Conservation (phyloP, 2,888 invertebrate species). For the Blera fallax region DNA sequence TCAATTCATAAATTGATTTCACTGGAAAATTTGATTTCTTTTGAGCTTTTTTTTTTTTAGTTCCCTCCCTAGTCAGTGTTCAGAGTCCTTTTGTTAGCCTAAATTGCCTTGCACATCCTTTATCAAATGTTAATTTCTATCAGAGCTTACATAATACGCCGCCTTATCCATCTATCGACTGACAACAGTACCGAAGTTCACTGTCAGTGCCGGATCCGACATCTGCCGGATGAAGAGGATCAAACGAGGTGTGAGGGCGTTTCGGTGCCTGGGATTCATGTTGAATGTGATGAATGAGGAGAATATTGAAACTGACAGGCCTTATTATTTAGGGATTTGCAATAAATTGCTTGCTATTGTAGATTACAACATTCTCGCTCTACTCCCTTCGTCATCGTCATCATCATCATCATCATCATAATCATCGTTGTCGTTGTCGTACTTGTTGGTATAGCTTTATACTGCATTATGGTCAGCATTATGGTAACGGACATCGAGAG, state of each 20-base stretch:
- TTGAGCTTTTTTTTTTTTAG: slow-evolving; percentile 20
- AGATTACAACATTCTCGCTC: slow-evolving; percentile 47
- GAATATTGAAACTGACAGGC: slow-evolving; percentile 74
- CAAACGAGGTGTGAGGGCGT: slow-evolving; percentile 59
- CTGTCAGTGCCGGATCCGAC: slow-evolving; percentile 48
- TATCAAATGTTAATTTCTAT: slow-evolving; percentile 50
- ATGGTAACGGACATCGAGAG: neutral
- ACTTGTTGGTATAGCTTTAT: neutral
- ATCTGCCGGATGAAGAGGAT: slow-evolving; percentile 41
- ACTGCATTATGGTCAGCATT: slow-evolving; percentile 10
- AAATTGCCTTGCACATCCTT: slow-evolving; percentile 46
- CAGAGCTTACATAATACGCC: slow-evolving; percentile 34
- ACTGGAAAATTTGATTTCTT: slow-evolving; percentile 51
- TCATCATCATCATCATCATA: slow-evolving; percentile 1
- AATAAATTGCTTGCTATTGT: slow-evolving; percentile 72
- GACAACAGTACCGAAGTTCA: slow-evolving; percentile 40
- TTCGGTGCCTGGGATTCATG: slow-evolving; percentile 52
- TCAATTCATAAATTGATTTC: slow-evolving; percentile 57
- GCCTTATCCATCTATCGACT: slow-evolving; percentile 44
- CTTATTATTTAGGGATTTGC: slow-evolving; percentile 74
- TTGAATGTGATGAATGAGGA: slow-evolving; percentile 74
- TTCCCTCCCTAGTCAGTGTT: neutral
- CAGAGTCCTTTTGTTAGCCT: neutral
- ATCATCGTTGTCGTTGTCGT: neutral
- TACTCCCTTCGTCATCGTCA: neutral